phyloP scores from a whole-genome alignment of 2,888 invertebrate genomes.

The Actias luna region DNA sequence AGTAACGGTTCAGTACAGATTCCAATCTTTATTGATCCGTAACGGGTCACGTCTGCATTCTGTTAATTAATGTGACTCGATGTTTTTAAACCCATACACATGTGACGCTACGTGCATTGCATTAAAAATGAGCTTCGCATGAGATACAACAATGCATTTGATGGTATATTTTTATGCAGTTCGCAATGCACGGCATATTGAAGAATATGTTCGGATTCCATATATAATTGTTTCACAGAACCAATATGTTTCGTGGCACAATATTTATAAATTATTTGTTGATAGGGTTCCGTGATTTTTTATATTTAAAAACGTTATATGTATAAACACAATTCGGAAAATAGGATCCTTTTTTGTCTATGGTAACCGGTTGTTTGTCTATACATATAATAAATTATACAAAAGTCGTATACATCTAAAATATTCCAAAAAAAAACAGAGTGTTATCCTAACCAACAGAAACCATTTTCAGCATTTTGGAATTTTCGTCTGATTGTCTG shows the following conservation, averaged over 20 bases:
- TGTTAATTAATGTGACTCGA: conserved; percentile 24
- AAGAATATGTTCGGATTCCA: conserved; percentile 17
- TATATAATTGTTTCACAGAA: conserved; percentile 26
- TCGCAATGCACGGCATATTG: conserved; percentile 22
- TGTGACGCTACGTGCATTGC: conserved; percentile 12
- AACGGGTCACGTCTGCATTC: conserved; percentile 6
- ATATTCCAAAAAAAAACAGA: too few relatives aligned
- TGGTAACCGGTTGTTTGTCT: too few relatives aligned
- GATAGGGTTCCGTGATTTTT: neutral
- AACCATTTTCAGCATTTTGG: too few relatives aligned
- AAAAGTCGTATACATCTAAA: neutral
- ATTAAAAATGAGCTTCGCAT: conserved; percentile 20
- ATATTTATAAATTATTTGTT: conserved; percentile 2
- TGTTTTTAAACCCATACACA: conserved; percentile 17
- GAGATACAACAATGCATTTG: conserved; percentile 18
- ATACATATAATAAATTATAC: too few relatives aligned
- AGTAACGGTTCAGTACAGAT: conserved; percentile 4
- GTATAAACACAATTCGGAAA: too few relatives aligned
- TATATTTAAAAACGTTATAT: neutral
- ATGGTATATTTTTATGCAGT: conserved; percentile 27
- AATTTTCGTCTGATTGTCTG: neutral
- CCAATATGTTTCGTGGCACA: conserved; percentile 14
- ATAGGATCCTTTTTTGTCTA: too few relatives aligned
- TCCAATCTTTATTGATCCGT: conserved; percentile 8
- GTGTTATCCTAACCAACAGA: too few relatives aligned